Evolutionary conservation across 2,888 invertebrate species (phyloP), one percentile per base, ranked within the genome.

Genomic region (Agrotis ipsilon): DNA sequence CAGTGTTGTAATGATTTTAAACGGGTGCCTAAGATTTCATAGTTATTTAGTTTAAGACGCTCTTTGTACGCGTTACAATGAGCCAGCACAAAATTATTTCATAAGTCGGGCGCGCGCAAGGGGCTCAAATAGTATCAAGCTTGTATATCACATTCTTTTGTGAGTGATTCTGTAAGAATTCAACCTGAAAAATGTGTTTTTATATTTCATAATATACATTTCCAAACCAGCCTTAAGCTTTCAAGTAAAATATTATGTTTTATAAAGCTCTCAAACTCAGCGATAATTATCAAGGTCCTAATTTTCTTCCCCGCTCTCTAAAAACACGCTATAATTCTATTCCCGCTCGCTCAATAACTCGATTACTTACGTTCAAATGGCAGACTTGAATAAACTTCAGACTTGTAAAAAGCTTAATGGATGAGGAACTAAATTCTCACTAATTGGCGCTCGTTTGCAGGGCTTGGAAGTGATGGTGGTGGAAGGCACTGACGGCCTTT

Each of bases 381-480:
- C 54, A 27, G 24, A 61, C 81, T 76, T 67, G 18, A 70, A 75
- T 76, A 58, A 81, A 78, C 78, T 61, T 32, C 54, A 61, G 63
- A 64, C 65, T 51, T 55, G 21, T 69, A 68, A 64, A 82, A 68
- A 65, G 60, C 45, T 32, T 32, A 60, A 73, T 74, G 32, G 61
- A 71, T 57, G 58, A 39, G 52, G 70, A 69, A 80, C 55, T 77
- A 67, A 83, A 77, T 69, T 69, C 46, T 43, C 45, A 16, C 69
- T 84, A 82, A 78, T 81, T 81, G 75, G 55, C 14, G 45, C 81
- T 83, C 66, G 64, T 73, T 75, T 45, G 67, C 59, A 58, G 54
- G 51, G 55, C 55, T 39, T 71, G 27, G 46, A 16, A 19, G 32
- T 11, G 46, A 43, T 13, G 45, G 21, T 43, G 48, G 49, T 39